These are phyloP conservation scores for Microcebus tavaratra DNA, from an alignment of 2,113 vertebrate species.

Conservation along the genomic window DNA sequence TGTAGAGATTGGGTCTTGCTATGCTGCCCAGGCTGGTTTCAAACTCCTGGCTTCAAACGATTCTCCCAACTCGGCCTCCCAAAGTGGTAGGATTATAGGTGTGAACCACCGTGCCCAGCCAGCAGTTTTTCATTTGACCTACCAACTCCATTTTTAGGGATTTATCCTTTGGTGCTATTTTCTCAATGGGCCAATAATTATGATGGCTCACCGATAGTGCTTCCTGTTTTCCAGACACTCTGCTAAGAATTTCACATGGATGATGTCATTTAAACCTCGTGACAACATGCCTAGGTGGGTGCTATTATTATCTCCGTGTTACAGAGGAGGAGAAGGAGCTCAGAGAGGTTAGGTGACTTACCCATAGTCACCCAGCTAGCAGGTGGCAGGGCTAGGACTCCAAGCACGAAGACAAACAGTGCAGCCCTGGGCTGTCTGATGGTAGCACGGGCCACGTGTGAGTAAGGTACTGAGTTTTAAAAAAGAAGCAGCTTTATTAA, in stretches of 20 bases:
- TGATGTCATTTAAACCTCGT: not conserved
- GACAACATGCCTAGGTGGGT: not conserved
- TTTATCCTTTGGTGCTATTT: not conserved
- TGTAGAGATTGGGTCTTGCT: no score
- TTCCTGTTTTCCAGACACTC: not conserved
- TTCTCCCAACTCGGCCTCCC: no score
- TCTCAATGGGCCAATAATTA: not conserved
- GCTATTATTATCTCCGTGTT: not conserved
- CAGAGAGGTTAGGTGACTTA: not conserved
- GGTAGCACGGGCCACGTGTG: not conserved
- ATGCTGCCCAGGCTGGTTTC: no score
- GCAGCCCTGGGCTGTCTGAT: not conserved
- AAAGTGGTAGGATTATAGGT: no score
- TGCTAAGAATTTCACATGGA: not conserved
- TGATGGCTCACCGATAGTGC: not conserved
- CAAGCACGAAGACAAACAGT: not conserved
- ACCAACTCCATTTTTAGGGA: not conserved
- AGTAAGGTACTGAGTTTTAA: not conserved
- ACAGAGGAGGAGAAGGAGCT: not conserved
- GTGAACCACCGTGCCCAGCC: not conserved
- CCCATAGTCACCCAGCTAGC: not conserved
- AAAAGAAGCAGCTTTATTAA: not conserved
- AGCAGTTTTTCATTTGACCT: not conserved
- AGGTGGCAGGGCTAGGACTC: not conserved
- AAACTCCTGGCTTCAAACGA: no score